Percentiles rank a stretch among this genome's conserved stretches.
These are phyloP conservation scores for Cardinalis cardinalis DNA, from an alignment of 2,113 vertebrate species.

Conservation along the genomic window DNA sequence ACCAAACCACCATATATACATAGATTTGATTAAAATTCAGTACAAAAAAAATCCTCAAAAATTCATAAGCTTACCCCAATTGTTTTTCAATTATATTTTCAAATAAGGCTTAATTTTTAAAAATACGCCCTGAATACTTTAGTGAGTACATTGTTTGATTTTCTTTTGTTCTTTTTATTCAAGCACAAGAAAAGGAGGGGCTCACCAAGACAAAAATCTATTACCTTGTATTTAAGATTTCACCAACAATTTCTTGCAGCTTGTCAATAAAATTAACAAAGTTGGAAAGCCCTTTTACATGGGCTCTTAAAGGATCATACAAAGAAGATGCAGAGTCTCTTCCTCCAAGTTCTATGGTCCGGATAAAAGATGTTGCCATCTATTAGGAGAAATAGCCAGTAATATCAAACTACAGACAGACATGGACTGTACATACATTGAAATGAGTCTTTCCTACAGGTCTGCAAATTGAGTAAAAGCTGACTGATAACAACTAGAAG, in stretches of 20 bases:
- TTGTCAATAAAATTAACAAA: constrained; percentile 88
- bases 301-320: constrained; percentile 82
- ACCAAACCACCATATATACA: neutral
- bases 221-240: constrained; percentile 88
- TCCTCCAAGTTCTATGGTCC: constrained; percentile 87
- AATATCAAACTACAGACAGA: neutral
- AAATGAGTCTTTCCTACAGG: neutral
- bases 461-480: neutral
- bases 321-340: constrained; percentile 84
- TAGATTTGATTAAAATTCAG: neutral
- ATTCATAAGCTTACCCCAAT: neutral
- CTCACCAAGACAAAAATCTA: neutral
- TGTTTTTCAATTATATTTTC: neutral
- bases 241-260: constrained; percentile 89
- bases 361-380: constrained; percentile 86
- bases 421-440: neutral
- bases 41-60: neutral
- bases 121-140: neutral
- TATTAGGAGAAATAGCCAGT: constrained; percentile 37
- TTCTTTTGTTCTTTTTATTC: neutral
- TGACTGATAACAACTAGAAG: neutral
- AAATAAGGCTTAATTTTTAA: neutral
- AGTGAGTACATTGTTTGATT: neutral
- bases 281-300: constrained; percentile 84
- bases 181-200: neutral